A percentile compares a stretch with the other conserved stretches of the same genome.
These are phyloP conservation scores for Rafetus swinhoei DNA, from an alignment of 2,113 vertebrate species.

Conservation along the genomic window DNA sequence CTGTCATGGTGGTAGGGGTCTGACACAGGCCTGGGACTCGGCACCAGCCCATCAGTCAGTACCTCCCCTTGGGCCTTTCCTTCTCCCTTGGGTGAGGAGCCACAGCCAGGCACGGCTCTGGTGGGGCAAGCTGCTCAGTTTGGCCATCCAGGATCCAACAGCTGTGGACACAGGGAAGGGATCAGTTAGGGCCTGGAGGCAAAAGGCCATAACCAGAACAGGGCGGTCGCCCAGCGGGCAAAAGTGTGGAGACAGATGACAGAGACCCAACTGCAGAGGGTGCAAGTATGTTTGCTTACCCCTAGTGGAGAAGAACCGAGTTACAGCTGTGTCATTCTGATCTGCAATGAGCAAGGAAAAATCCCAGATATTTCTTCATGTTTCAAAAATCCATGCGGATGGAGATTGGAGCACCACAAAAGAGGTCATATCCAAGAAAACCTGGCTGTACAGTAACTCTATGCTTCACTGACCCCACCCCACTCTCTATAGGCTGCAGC, in stretches of 20 bases:
- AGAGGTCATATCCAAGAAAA: neutral
- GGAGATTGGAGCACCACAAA: neutral
- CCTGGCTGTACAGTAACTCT: too few species aligned
- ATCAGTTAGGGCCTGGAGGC: neutral
- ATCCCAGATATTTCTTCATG: neutral
- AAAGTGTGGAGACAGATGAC: too few species aligned
- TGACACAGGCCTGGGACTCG: neutral
- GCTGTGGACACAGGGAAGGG: neutral
- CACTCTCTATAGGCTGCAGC: constrained; percentile 86
- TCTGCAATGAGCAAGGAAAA: neutral
- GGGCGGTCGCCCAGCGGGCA: neutral
- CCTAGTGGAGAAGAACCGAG: too few species aligned
- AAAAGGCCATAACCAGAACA: neutral
- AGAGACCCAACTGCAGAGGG: too few species aligned
- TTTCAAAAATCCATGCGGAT: neutral
- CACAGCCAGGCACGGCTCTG: neutral
- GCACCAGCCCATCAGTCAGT: neutral
- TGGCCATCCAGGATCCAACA: neutral
- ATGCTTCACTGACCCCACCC: too few species aligned
- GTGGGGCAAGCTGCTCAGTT: too few species aligned
- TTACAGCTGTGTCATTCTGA: neutral
- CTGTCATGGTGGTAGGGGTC: neutral
- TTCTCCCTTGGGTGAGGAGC: too few species aligned
- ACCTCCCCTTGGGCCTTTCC: too few species aligned
- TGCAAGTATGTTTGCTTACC: too few species aligned